Conservation (phyloP, 1,140 invertebrate species). For the Ips typographus region DNA sequence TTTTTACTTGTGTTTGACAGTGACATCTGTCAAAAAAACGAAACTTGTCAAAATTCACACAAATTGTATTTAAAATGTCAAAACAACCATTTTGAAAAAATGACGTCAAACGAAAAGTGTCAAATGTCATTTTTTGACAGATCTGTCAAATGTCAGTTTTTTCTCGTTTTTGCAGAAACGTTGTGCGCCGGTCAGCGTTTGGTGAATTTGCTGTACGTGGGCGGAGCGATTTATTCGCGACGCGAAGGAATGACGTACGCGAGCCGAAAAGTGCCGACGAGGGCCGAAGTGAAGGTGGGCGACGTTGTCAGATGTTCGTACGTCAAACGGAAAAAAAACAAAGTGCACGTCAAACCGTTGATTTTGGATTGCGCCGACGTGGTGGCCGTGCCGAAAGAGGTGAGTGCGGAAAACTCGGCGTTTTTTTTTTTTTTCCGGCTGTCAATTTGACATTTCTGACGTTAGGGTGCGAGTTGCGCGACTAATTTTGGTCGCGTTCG, state of each 20-base stretch:
- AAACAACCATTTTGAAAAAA: no score
- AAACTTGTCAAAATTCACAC: no score
- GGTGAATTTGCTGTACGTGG: slow-evolving; percentile 48
- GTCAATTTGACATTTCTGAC: neutral
- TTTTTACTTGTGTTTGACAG: no score
- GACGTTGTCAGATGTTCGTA: slow-evolving; percentile 39
- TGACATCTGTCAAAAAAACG: no score
- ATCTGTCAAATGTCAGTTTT: neutral
- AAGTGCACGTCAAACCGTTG: slow-evolving; percentile 37
- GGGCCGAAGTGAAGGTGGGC: slow-evolving; percentile 29
- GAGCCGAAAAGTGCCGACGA: slow-evolving; percentile 17
- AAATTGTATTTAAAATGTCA: no score
- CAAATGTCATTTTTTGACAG: neutral
- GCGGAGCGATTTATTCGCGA: slow-evolving; percentile 34
- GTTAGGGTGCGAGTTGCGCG: neutral
- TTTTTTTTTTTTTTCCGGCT: neutral
- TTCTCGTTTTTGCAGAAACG: slow-evolving; percentile 29
- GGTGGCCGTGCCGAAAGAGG: slow-evolving; percentile 5
- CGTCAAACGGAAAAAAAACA: slow-evolving; percentile 18
- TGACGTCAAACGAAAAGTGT: no score
- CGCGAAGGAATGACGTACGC: slow-evolving; percentile 25
- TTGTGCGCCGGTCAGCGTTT: slow-evolving; percentile 46
- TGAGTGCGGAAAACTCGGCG: neutral
- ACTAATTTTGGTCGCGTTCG: no score
- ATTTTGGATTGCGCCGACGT: slow-evolving; percentile 29